Base-by-base conservation (phyloP, 2,797 vertebrate species). In the Smutsia gigantea region DNA sequence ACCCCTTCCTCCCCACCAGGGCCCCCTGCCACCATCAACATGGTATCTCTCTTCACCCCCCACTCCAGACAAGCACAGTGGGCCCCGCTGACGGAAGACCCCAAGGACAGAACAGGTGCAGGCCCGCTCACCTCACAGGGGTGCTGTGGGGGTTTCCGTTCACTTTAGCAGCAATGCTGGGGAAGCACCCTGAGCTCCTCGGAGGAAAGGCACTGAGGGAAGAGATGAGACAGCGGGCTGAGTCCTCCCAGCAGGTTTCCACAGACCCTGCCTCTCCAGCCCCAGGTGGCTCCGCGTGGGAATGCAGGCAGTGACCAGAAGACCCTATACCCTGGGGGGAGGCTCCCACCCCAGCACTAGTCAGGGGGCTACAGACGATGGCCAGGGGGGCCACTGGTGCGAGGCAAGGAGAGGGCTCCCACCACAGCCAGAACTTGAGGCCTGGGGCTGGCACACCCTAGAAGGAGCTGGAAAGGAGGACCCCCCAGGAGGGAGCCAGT, bases 151-250 rank as follows among this genome's bases (percentile, higher is more conserved):
- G 98, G 75, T 97, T 98, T 17, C 98, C 98, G 0, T 98, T 98
- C 90, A 98, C 98, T 51, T 98, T 98, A 84, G 97, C 97, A 79
- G 97, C 97, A 1, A 98, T 94, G 96, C 72, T 97, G 10, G 97
- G 97, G 81, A 98, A 97, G 93, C 97, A 97, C 19, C 97, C 97
- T 3, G 97, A 97, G 94, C 95, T 95, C 91, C 97, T 68, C 0
- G 97, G 96, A 55, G 97, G 97, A n/a, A 97, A 98, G 51, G 97
- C 23, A 39, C 98, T 98, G 51, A 0, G 12, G 63, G 27, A 6
- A 4, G 23, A 6, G 1, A 34, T 21, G 19, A 29, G 15, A 1
- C 25, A 8, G 7, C 0, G 0, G 5, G 29, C 66, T 21, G 71
- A 39, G 29, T 46, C 10, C 46, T 11, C 46, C 46, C 46, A 12